Evolutionary conservation across 2,888 invertebrate genomes (phyloP), one percentile per base, ranked within the genome.

Genomic region (Hypselothyrea guttata): DNA sequence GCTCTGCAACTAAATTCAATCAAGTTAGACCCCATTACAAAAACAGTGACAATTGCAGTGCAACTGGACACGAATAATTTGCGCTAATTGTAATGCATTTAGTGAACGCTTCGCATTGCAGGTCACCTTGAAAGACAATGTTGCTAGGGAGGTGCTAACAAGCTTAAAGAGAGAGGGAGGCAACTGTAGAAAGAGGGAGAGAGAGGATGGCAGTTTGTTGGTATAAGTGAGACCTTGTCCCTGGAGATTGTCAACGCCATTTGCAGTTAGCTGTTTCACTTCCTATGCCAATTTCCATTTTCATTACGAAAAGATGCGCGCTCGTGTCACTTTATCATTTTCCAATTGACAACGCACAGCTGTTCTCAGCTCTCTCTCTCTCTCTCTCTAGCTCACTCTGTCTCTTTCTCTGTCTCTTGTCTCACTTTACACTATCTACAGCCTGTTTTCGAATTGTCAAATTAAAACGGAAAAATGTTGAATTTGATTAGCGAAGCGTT

Each of bases 401-500:
- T 11, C 11, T 3, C 15, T 9, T 37, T 9, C 16, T 15, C 16
- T 7, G 11, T 0, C 22, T 22, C 15, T 40, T 12, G 1, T n/a
- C n/a, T n/a, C 28, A 1, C 45, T 11, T 15, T 8, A n/a, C 8
- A 27, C 9, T 13, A 35, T 16, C 7, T 47, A 27, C 53, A 63
- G 74, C 55, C 77, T 68, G 65, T 61, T 63, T 63, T 67, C 75
- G 79, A 83, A 78, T 85, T 78, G 77, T 78, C 86, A 79, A 78
- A 85, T 78, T 78, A 78, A 85, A 83, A 84, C 61, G 79, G 79
- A 78, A 78, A 82, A 82, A 78, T 84, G 79, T 75, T 83, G 85
- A 84, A 81, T 84, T 84, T 84, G 79, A 84, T 85, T 84, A 84
- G 79, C 79, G 83, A 66, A 84, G 79, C 85, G 85, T 79, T 78